Base-by-base conservation (phyloP, 2,888 invertebrate genomes). In the Ceriagrion tenellum region DNA sequence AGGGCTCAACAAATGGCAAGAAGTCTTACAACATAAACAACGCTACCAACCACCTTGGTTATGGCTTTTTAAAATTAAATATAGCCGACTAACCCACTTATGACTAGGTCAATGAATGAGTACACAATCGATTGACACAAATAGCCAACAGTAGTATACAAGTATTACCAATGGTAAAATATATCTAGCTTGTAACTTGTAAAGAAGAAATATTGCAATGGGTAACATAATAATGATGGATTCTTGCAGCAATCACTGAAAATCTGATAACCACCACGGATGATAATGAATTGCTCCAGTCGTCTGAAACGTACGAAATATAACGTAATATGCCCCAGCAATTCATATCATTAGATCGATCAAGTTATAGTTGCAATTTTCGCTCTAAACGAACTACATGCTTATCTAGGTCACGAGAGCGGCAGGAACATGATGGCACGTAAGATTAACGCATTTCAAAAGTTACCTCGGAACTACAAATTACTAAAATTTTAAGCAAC, bases 71-170 rank as follows among this genome's bases (percentile, higher is more conserved):
- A 93, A 93, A 93, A 93, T 93, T 93, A 93, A 93, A 93, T 63
- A 69, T 59, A 93, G 93, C 93, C 93, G 69, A 93, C 93, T 93
- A 93, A 93, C 69, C 93, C 69, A 93, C 93, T 93, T 93, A 63
- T 47, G 40, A 40, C 35, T 63, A 10, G 93, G 26, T 93, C 93
- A 93, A 69, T 93, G 93, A 63, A 93, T 23, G 13, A 81, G 18
- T 81, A 16, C 81, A 16, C 30, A 8, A 81, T 81, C 81, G 81
- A 81, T 81, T 81, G 81, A 30, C 81, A 35, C 26, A 35, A 81
- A 35, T n/a, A 4, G 69, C 16, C 35, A 81, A 35, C 16, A 81
- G 81, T 35, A 69, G 59, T 69, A 23, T 3, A 69, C 13, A 8
- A 26, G 69, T 1, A 69, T 69, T 69, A 69, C 59, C 20, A 59